phyloP scores from a whole-genome alignment of 2,888 invertebrate species.

The Barypeithes pellucidus region DNA sequence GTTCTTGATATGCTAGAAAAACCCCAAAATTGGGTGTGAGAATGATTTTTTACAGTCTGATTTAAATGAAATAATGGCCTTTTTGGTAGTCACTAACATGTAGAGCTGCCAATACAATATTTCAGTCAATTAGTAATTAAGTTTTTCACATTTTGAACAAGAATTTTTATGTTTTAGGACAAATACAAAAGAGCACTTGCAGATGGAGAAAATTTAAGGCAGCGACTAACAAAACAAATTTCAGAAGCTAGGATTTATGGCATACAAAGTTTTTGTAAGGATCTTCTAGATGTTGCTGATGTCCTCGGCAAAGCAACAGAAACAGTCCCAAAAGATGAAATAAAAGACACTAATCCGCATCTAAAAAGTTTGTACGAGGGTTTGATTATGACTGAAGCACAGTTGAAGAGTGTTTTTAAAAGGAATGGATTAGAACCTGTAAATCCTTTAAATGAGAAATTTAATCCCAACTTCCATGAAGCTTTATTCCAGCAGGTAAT shows the following conservation, averaged over 20 bases:
- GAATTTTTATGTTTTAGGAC: conserved; percentile 75
- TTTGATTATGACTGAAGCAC: conserved; percentile 89
- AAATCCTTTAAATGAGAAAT: conserved; percentile 93
- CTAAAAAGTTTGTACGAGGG: conserved; percentile 91
- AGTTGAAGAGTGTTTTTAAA: conserved; percentile 89
- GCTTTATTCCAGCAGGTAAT: conserved; percentile 94
- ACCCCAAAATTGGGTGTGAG: no score
- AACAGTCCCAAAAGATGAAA: conserved; percentile 86
- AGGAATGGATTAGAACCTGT: conserved; percentile 92
- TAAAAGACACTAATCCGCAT: conserved; percentile 81
- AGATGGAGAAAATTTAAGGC: conserved; percentile 94
- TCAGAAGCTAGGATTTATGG: conserved; percentile 96
- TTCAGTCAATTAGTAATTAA: no score
- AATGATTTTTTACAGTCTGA: no score
- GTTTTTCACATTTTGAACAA: neutral
- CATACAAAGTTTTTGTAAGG: conserved; percentile 98
- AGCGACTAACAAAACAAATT: conserved; percentile 91
- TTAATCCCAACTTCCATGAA: conserved; percentile 97
- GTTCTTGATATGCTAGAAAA: no score
- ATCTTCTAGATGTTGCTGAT: conserved; percentile 95
- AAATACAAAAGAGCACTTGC: conserved; percentile 97
- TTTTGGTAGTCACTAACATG: no score
- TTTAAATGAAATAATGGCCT: no score
- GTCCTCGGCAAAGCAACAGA: conserved; percentile 90
- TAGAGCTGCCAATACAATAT: no score